These are phyloP conservation scores for Schlechtendalia chinensis DNA, from an alignment of 1,140 invertebrate genomes.

Conservation along the genomic window DNA sequence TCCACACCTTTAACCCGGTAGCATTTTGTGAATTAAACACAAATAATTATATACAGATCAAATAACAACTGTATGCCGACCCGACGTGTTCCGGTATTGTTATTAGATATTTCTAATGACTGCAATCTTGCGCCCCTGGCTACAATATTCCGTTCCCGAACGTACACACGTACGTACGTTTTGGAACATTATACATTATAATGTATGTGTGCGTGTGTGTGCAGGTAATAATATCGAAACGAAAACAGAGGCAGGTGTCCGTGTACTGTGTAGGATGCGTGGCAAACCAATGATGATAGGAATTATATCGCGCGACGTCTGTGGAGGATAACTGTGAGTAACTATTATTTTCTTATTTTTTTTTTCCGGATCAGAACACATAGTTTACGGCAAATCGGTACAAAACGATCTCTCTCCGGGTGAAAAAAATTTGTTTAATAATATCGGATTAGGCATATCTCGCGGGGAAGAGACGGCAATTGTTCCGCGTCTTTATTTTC, in stretches of 20 bases:
- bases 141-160: slow-evolving; percentile 17
- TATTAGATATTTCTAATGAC: slow-evolving; percentile 19
- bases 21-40: slow-evolving; percentile 31
- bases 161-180: neutral
- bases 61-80: neutral
- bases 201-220: neutral
- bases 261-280: neutral
- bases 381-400: too few species aligned
- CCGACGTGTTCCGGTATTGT: neutral
- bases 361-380: neutral
- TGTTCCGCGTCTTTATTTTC: slow-evolving; percentile 8
- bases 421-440: too few species aligned
- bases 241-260: slow-evolving; percentile 30
- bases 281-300: slow-evolving; percentile 10
- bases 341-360: neutral
- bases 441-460: too few species aligned
- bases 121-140: slow-evolving; percentile 1
- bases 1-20: slow-evolving; percentile 29
- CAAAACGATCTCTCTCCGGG: neutral
- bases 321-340: too few species aligned
- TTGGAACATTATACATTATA: neutral
- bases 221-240: slow-evolving; percentile 5
- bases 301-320: neutral
- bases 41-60: slow-evolving; percentile 37
- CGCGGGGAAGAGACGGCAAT: neutral